These are phyloP conservation scores for Shargacucullia verbasci DNA, from an alignment of 2,888 invertebrate genomes.

Conservation along the genomic window DNA sequence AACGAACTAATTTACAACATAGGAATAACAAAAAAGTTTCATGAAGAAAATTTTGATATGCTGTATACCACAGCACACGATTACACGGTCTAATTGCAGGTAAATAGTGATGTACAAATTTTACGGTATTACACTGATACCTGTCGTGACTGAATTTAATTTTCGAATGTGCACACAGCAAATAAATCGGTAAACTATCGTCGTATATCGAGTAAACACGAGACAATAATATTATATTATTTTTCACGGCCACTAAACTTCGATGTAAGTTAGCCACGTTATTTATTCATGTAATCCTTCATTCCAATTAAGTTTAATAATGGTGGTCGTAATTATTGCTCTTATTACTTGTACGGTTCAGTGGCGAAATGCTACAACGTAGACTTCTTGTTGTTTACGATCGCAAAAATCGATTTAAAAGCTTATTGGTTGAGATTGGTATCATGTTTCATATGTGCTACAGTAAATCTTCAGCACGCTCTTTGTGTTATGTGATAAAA, in stretches of 20 bases:
- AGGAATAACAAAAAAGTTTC: neutral
- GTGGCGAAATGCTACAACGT: constrained; percentile 63
- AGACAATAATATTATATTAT: constrained; percentile 51
- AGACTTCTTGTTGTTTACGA: constrained; percentile 38
- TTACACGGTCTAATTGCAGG: constrained; percentile 53
- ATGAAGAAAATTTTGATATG: neutral
- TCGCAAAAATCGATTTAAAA: constrained; percentile 45
- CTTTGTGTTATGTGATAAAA: constrained; percentile 22
- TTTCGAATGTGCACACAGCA: constrained; percentile 54
- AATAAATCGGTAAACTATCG: constrained; percentile 77
- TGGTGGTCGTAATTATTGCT: constrained; percentile 75
- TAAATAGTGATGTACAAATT: constrained; percentile 57
- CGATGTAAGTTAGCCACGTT: constrained; percentile 70
- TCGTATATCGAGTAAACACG: constrained; percentile 65
- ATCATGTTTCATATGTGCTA: constrained; percentile 33
- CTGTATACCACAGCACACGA: constrained; percentile 16
- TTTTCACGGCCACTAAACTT: constrained; percentile 70
- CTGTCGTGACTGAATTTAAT: constrained; percentile 60
- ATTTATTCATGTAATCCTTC: constrained; percentile 79
- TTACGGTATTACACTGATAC: constrained; percentile 41
- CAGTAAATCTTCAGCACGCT: constrained; percentile 27
- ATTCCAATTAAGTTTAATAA: constrained; percentile 82
- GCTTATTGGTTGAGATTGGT: constrained; percentile 36
- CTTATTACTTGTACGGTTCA: constrained; percentile 77
- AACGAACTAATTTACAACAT: constrained; percentile 3